These are phyloP conservation scores for Mesoclemmys tuberculata DNA, from an alignment of 2,113 vertebrate species.

Conservation along the genomic window DNA sequence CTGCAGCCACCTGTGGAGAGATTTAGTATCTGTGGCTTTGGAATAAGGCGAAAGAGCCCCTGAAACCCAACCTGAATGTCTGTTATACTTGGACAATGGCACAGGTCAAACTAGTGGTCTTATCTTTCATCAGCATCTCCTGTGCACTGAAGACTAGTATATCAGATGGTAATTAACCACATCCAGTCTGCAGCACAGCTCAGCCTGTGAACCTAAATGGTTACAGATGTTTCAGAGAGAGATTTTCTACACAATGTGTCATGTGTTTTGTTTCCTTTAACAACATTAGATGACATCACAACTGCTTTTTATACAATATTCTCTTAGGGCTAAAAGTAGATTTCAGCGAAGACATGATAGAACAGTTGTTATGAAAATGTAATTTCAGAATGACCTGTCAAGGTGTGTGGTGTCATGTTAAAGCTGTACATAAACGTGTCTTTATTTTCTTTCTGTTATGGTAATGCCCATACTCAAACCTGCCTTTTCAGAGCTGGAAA, in stretches of 20 bases:
- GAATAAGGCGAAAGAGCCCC: not conserved
- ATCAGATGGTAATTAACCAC: not conserved
- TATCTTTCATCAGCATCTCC: slow-evolving; percentile 7
- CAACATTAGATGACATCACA: not conserved
- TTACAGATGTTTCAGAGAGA: slow-evolving; percentile 40
- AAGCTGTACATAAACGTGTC: not conserved
- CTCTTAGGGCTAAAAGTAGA: not conserved
- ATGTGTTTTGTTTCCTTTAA: slow-evolving; percentile 34
- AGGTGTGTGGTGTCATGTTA: not conserved
- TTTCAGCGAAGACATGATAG: not conserved
- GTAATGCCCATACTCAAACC: not conserved
- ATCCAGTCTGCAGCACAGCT: not conserved
- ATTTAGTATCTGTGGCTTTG: not conserved
- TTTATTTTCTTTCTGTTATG: not conserved
- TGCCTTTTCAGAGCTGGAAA: not conserved
- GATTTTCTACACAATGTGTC: not conserved
- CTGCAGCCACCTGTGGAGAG: not conserved
- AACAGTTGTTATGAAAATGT: not conserved
- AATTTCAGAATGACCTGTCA: not conserved
- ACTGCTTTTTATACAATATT: not conserved
- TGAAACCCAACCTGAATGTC: not conserved
- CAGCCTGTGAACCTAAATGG: not conserved
- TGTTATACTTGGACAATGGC: not conserved
- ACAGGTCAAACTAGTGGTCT: not conserved
- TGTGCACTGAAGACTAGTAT: not conserved